A percentile compares a stretch with the other conserved stretches of the same genome.
phyloP scores from a whole-genome alignment of 2,797 vertebrate species.

The Botia kubotai region DNA sequence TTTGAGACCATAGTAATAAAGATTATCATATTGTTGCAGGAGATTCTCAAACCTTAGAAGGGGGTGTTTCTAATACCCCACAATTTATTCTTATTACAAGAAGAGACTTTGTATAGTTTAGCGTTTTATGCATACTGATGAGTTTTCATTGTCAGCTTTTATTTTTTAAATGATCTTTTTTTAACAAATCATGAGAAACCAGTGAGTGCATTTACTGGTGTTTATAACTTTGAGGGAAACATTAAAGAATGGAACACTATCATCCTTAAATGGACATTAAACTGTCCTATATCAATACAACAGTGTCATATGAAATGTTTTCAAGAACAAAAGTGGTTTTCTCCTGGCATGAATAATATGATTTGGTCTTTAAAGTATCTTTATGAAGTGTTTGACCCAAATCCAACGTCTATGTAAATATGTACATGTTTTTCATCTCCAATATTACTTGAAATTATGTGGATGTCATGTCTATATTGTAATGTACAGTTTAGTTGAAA shows the following conservation, averaged over 20 bases:
- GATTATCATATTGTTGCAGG: background rate
- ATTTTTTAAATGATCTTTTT: slow-evolving; percentile 64
- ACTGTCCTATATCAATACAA: slow-evolving; percentile 62
- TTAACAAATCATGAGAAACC: slow-evolving; percentile 59
- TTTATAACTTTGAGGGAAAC: slow-evolving; percentile 57
- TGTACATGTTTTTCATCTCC: slow-evolving; percentile 78
- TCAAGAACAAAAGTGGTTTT: slow-evolving; percentile 39
- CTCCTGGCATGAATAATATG: slow-evolving; percentile 54
- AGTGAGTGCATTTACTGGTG: slow-evolving; percentile 62
- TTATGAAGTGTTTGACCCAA: slow-evolving; percentile 45
- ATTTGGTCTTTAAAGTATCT: slow-evolving; percentile 70
- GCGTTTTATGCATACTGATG: slow-evolving; percentile 77
- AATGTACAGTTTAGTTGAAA: slow-evolving; percentile 69
- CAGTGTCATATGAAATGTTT: slow-evolving; percentile 49
- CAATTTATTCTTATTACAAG: slow-evolving; percentile 20
- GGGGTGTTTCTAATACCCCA: slow-evolving; percentile 34
- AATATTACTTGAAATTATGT: slow-evolving; percentile 82
- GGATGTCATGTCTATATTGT: slow-evolving; percentile 65
- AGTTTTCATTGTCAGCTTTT: slow-evolving; percentile 77
- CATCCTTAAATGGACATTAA: slow-evolving; percentile 53
- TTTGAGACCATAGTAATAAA: slow-evolving; percentile 22
- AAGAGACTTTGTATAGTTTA: slow-evolving; percentile 81
- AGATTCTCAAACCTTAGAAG: slow-evolving; percentile 2
- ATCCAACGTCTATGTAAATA: slow-evolving; percentile 79
- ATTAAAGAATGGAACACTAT: slow-evolving; percentile 58